Percentiles rank a stretch among this genome's conserved stretches.
phyloP scores from a whole-genome alignment of 2,797 vertebrate genomes.

The Sarcophilus harrisii region DNA sequence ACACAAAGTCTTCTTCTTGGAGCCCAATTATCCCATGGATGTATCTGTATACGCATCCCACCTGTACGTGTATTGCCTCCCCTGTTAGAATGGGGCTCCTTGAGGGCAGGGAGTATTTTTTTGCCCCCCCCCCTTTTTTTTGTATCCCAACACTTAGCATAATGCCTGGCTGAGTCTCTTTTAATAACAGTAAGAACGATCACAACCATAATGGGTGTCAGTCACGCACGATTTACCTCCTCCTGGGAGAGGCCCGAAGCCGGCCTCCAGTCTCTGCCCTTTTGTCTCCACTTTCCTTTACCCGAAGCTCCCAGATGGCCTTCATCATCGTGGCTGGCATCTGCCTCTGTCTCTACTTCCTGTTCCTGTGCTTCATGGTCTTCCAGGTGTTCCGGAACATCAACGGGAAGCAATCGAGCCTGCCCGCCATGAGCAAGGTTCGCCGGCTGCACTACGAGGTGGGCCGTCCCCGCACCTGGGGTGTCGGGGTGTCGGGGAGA shows the following conservation, averaged over 20 bases:
- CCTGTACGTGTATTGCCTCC: too few relatives aligned
- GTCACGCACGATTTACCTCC: fast-evolving
- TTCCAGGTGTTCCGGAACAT: slow-evolving; percentile 99
- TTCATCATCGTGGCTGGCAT: slow-evolving; percentile 98
- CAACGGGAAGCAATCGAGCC: slow-evolving; percentile 93
- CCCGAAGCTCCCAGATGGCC: slow-evolving; percentile 92
- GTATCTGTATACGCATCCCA: too few relatives aligned
- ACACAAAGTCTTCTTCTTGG: neutral
- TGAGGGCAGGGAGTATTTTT: neutral
- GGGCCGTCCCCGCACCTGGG: neutral
- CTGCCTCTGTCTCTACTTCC: slow-evolving; percentile 98
- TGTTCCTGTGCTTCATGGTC: slow-evolving; percentile 99
- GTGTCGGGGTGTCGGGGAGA: neutral
- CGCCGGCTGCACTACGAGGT: slow-evolving; percentile 97
- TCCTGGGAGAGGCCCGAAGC: neutral
- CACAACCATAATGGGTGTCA: too few relatives aligned
- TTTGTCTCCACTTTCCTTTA: slow-evolving; percentile 81
- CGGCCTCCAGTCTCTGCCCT: neutral
- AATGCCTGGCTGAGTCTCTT: neutral
- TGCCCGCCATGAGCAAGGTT: slow-evolving; percentile 96
- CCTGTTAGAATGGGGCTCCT: neutral
- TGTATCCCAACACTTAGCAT: neutral
- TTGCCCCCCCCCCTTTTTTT: neutral
- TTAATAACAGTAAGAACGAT: neutral
- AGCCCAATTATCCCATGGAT: neutral